phyloP scores from a whole-genome alignment of 1,140 invertebrate genomes.

The Ectropis grisescens region DNA sequence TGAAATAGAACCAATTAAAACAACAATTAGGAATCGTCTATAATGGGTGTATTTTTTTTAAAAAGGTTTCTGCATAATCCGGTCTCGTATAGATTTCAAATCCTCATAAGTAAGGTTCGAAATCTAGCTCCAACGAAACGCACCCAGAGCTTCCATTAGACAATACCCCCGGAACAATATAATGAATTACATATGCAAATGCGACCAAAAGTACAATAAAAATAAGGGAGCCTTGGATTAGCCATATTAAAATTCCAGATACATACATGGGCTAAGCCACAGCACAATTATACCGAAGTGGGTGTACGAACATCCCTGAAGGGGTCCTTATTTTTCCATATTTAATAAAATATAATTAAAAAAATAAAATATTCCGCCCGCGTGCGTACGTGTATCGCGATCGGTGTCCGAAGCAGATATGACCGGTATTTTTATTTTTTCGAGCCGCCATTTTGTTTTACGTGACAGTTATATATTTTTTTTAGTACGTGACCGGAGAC shows the following conservation, averaged over 20 bases:
- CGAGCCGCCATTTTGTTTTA: conserved; percentile 44
- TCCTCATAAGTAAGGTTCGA: too few relatives aligned
- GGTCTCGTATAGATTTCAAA: too few relatives aligned
- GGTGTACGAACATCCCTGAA: conserved; percentile 9
- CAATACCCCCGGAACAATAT: conserved; percentile 16
- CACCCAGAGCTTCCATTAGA: too few relatives aligned
- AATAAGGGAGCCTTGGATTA: conserved; percentile 37
- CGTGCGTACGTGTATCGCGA: conserved; percentile 53
- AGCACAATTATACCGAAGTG: conserved; percentile 36
- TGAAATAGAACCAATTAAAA: too few relatives aligned
- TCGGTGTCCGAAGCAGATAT: conserved; percentile 45
- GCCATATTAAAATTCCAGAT: conserved; percentile 56
- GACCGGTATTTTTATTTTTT: too few relatives aligned
- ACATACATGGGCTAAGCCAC: conserved; percentile 45
- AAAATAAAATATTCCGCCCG: conserved; percentile 55
- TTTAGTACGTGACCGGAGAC: conserved; percentile 49
- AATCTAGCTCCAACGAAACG: too few relatives aligned
- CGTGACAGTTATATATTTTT: too few relatives aligned
- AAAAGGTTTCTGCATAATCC: too few relatives aligned
- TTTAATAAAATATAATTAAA: conserved; percentile 44
- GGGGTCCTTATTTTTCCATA: conserved; percentile 36
- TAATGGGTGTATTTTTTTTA: too few relatives aligned
- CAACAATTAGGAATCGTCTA: too few relatives aligned
- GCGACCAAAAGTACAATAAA: conserved; percentile 41
- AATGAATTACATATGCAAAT: conserved; percentile 44